Evolutionary conservation across 64 coral and sea anemone genomes (phyloP), one percentile per base, ranked within the genome.

Genomic region (Porites australiensis): DNA sequence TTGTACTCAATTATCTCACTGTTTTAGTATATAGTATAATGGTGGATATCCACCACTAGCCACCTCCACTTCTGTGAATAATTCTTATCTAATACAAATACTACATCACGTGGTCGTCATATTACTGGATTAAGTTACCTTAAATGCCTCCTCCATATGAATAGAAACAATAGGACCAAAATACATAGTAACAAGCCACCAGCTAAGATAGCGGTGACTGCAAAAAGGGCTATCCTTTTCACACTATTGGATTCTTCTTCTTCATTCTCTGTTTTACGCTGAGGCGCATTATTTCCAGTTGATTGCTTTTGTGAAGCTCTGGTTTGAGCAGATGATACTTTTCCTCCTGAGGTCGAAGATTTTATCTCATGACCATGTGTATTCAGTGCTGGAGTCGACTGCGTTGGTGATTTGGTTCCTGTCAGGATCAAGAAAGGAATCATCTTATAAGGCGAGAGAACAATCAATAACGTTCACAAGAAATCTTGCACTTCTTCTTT

Each of bases 141-240:
- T 21, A 80, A 80, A 11, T 61, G n/a, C 10, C 57, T 58, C 16
- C 57, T 80, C 77, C 77, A 18, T 55, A 80, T 43, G 12, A 80
- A 60, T 5, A 62, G 1, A 61, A 80, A n/a, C 44, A 7, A 23
- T 6, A 80, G 9, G 19, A 53, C 55, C 10, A 80, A 43, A 60
- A 80, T 21, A 13, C 53, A 80, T 2, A 80, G 7, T 19, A 18
- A 10, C 11, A 80, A 60, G 12, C 20, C 55, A 60, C 54, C 77
- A 6, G 77, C 77, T 23, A 80, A 60, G 15, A 80, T 27, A 0
- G 77, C 77, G 27, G 27, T 37, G 2, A 80, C 53, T 4, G 44
- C 77, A 44, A 80, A 60, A 6, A 80, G 77, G 3, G 53, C 77
- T 79, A 55, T 79, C 12, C 77, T 79, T 4, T 79, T 55, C 1